Evolutionary conservation across 2,888 invertebrate species (phyloP).

Genomic region (Clepsis dumicolana): DNA sequence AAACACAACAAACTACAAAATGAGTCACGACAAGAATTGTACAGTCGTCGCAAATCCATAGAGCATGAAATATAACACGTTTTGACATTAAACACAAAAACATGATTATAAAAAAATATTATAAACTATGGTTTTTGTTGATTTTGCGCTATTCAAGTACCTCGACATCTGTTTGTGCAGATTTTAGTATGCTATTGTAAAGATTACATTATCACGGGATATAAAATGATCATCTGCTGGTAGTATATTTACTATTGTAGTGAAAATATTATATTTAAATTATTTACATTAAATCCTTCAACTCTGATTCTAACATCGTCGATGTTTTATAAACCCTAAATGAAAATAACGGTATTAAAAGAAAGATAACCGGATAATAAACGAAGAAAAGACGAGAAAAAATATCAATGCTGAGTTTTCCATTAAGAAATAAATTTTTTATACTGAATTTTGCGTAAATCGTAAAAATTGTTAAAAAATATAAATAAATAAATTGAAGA

Average conservation of each 20-base stretch:
- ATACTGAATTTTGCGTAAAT: not conserved
- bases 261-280: not conserved
- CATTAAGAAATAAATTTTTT: not conserved
- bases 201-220: constrained; percentile 25
- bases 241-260: not conserved
- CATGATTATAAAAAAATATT: constrained; percentile 35
- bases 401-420: no score
- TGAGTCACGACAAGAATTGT: constrained; percentile 78
- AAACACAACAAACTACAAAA: constrained; percentile 84
- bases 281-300: not conserved
- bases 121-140: constrained; percentile 29
- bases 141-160: constrained; percentile 37
- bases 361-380: no score
- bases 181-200: constrained; percentile 25
- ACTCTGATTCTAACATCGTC: not conserved
- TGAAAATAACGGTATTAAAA: not conserved
- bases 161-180: constrained; percentile 37
- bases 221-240: constrained; percentile 36
- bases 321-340: not conserved
- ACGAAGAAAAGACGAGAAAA: no score
- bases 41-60: constrained; percentile 85
- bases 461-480: not conserved
- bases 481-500: constrained; percentile 4
- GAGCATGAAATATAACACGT: constrained; percentile 56
- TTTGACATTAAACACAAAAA: constrained; percentile 39